A percentile compares a stretch with the other conserved stretches of the same genome.
Conservation (phyloP, 1,140 invertebrate genomes). For the Drosophila parabipectinata region DNA sequence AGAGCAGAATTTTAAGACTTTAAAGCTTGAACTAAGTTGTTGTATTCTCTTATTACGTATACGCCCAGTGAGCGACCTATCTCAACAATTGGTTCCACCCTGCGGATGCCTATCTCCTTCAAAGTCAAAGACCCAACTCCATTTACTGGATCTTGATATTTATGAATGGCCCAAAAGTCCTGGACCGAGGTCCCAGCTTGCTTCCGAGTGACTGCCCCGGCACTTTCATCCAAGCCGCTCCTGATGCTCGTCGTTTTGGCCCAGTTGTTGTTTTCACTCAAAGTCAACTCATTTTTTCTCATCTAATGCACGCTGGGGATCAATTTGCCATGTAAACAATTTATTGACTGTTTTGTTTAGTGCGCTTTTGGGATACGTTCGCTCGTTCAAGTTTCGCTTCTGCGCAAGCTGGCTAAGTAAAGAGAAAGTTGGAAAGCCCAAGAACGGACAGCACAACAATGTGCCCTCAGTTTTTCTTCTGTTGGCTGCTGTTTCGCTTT, state of each 20-base stretch:
- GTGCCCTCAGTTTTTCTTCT: constrained; percentile 24
- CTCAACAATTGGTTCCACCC: constrained; percentile 16
- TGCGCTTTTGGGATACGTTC: constrained; percentile 77
- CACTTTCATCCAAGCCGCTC: constrained; percentile 1
- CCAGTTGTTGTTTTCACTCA: constrained; percentile 56
- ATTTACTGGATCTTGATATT: constrained; percentile 31
- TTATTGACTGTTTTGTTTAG: constrained; percentile 81
- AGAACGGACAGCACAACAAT: constrained; percentile 2
- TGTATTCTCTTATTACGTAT: neutral
- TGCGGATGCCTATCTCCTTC: constrained; percentile 11
- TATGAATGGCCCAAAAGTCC: constrained; percentile 36
- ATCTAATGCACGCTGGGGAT: constrained; percentile 81
- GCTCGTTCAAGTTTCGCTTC: constrained; percentile 56
- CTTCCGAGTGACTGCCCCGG: constrained; percentile 5
- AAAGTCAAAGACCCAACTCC: constrained; percentile 6
- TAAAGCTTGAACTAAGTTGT: too few species aligned
- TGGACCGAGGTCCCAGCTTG: constrained; percentile 14
- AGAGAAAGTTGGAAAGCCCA: constrained; percentile 18
- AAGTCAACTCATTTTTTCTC: constrained; percentile 83
- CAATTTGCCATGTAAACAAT: constrained; percentile 83
- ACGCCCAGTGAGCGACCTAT: constrained; percentile 8
- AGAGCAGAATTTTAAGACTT: too few species aligned
- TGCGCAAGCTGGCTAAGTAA: constrained; percentile 43
- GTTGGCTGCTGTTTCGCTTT: constrained; percentile 24
- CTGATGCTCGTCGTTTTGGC: constrained; percentile 16